These are phyloP conservation scores for Rhynchomys soricoides DNA, from an alignment of 2,113 vertebrate species.

Conservation along the genomic window DNA sequence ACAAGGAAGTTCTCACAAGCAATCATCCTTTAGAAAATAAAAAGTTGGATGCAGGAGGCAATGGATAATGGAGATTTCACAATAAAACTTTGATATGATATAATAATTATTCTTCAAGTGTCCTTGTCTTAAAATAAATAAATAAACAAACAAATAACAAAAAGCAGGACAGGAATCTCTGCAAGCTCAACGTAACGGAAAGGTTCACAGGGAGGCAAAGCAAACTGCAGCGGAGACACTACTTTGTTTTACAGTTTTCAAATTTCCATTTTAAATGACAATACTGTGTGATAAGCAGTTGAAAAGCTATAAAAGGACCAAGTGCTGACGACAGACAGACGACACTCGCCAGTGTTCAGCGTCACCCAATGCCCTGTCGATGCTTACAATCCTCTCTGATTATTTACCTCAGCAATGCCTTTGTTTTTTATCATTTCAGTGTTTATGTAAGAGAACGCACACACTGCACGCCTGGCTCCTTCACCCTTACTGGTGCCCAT, in stretches of 20 bases:
- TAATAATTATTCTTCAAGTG: background rate
- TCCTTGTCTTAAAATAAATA: background rate
- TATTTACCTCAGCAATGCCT: background rate
- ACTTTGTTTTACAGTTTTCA: background rate
- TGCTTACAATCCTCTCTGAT: background rate
- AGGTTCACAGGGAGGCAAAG: background rate
- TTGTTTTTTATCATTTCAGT: background rate
- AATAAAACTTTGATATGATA: background rate
- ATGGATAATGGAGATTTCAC: background rate
- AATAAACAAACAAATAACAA: background rate
- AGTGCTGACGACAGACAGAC: background rate
- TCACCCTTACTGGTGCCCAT: background rate
- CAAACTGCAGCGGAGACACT: background rate
- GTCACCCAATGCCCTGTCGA: background rate
- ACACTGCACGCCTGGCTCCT: background rate
- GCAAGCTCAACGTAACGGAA: background rate
- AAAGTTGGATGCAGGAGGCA: background rate
- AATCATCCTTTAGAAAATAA: background rate
- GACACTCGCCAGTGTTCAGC: background rate
- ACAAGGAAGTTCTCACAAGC: background rate
- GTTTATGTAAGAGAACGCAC: background rate
- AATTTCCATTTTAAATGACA: conserved; percentile 10
- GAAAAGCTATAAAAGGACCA: conserved; percentile 6
- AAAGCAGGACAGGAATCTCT: background rate
- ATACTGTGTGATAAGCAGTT: background rate